Evolutionary conservation across 2,888 invertebrate species (phyloP), one percentile per base, ranked within the genome.

Genomic region (Rhamphomyia laevipes): DNA sequence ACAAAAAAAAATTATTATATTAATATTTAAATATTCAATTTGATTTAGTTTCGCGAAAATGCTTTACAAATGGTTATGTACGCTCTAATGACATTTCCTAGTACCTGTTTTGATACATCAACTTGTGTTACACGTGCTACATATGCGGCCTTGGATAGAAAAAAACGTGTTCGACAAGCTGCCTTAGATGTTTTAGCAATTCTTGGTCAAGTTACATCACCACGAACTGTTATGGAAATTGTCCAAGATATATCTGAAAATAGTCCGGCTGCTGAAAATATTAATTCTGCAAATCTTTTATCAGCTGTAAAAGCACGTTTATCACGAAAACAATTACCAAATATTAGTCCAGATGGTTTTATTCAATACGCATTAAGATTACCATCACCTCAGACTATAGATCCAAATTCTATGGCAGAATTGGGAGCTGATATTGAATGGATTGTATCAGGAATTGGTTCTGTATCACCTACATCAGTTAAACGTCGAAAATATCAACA

Each of bases 171-270:
- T 54, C 80, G 78, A 60, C 91, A 78, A 71, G 91, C 78, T 53
- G 85, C 77, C 49, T 76, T 91, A 47, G 90, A 91, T 65, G 81
- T 85, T 31, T 70, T 89, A 43, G 85, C 90, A 1, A 81, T 84
- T 21, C 67, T 90, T 40, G 85, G 85, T 3, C 86, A 87, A 67
- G 77, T 85, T 48, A 73, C 81, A 56, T 78, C 80, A 1, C 72
- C 75, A 27, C 73, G 75, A 1, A 77, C 81, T 1, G 80, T 86
- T 15, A 62, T 85, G 45, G 74, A 79, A 15, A 78, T 80, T 2
- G 81, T 83, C 3, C 73, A 78, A 40, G 73, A 74, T 7, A 74
- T 73, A 45, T 73, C 75, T 15, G 72, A 72, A 35, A 76, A 80
- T 9, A 74, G 77, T 40, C 77, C 78, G n/a, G 23, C 15, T 12